Evolutionary conservation across 2,888 invertebrate species (phyloP).

Genomic region (Congeria kusceri): DNA sequence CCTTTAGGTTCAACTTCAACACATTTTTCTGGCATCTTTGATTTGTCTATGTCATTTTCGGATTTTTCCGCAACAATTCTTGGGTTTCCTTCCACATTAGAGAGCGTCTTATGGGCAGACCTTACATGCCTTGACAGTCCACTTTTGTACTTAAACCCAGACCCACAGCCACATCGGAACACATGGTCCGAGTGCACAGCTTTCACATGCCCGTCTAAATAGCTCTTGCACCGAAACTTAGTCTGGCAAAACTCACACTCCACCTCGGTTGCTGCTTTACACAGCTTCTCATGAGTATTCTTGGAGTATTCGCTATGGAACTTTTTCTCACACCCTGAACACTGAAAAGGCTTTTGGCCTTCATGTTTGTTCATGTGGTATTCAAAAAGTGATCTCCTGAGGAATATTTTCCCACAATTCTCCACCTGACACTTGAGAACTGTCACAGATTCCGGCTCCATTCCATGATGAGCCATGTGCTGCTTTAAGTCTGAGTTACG

Average conservation of each 20-base stretch:
- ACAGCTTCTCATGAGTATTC: neutral
- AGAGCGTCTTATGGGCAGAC: neutral
- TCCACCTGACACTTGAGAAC: conserved; percentile 1
- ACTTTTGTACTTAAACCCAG: conserved; percentile 6
- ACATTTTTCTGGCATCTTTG: too few species aligned
- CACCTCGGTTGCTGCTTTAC: neutral
- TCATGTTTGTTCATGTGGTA: conserved; percentile 7
- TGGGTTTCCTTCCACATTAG: too few species aligned
- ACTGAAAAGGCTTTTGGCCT: conserved; percentile 8
- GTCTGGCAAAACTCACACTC: neutral
- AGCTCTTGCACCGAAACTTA: neutral
- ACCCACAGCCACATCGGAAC: neutral
- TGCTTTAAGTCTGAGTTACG: neutral
- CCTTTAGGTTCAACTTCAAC: too few species aligned
- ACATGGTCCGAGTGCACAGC: neutral
- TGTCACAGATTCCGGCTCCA: neutral
- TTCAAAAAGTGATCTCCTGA: neutral
- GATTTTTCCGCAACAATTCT: too few species aligned
- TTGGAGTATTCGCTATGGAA: neutral
- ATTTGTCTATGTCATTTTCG: too few species aligned
- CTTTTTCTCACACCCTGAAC: neutral
- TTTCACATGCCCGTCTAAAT: neutral
- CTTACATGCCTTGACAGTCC: neutral
- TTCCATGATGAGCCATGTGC: neutral
- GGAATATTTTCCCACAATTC: conserved; percentile 5